Evolutionary conservation across 2,797 vertebrate species (phyloP).

Genomic region (Pangasius krempfi): DNA sequence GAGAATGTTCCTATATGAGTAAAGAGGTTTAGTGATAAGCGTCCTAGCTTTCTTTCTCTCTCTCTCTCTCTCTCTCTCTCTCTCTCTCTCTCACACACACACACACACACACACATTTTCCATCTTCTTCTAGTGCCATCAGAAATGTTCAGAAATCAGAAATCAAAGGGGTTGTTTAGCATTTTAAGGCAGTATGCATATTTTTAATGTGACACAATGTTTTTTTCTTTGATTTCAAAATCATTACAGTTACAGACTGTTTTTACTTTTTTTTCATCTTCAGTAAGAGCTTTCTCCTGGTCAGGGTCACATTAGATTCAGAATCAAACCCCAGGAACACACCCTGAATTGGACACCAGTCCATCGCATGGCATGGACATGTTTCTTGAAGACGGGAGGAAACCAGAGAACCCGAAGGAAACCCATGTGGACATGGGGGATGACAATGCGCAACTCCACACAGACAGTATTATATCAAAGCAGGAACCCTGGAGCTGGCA

Average conservation of each 20-base stretch:
- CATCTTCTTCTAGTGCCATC: not conserved
- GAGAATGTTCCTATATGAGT: conserved; percentile 17
- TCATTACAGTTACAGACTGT: not conserved
- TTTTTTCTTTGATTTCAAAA: not conserved
- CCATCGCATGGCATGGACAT: not conserved
- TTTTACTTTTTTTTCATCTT: not conserved
- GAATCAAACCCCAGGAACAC: not conserved
- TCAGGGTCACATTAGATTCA: not conserved
- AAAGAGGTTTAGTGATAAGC: not conserved
- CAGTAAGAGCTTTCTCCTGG: not conserved
- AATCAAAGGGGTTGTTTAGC: not conserved
- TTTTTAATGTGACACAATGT: not conserved
- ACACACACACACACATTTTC: not conserved
- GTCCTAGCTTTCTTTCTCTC: not conserved
- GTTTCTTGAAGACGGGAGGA: not conserved
- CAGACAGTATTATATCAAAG: not conserved
- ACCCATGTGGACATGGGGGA: not conserved
- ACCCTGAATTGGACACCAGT: not conserved
- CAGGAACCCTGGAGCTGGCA: not conserved
- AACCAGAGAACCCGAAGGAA: not conserved
- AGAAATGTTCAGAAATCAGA: not conserved
- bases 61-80: not conserved
- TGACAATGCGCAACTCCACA: not conserved
- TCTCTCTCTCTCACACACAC: not conserved
- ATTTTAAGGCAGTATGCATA: not conserved